Base-by-base conservation (phyloP, 2,888 invertebrate species). In the Epirrita christyi region DNA sequence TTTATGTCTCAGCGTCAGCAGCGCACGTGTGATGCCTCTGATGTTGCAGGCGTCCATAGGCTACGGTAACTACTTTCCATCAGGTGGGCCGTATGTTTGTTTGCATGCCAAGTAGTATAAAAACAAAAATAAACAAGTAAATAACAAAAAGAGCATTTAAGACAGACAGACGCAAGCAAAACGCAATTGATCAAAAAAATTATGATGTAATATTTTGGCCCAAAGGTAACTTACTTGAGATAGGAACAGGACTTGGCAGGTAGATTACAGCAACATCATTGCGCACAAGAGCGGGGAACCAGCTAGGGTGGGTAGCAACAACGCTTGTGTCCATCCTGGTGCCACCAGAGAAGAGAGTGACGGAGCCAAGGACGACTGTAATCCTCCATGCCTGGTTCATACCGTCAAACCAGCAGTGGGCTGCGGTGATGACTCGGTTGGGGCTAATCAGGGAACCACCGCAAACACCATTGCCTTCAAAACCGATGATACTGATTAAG, bases 371-470 rank as follows among this genome's bases (percentile, higher is more conserved):
- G 1, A 85, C 79, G 1, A 84, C 79, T 0, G 75, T 78, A 38
- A 83, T 50, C 5, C 64, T 63, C 71, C 74, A 75, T 0, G 68
- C 86, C 11, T 79, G 82, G 66, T 76, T 56, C 0, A 15, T 1
- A 0, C 86, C 86, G 13, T 86, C 86, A 27, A 45, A 70, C 83
- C 85, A 81, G 63, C 81, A 83, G 61, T 82, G 81, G 1, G 83
- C 81, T 27, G 83, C 82, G 0, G 81, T 81, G 9, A 77, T 27
- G 0, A 82, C 61, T n/a, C 68, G 64, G 45, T 59, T 60, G 0
- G 48, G 0, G 13, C 61, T 73, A 7, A 86, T 28, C 1, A 86
- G 66, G 0, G 80, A 72, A 28, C 72, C 85, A 3, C 86, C 86
- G 57, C 86, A 86, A 0, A 82, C 68, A 36, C 71, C 73, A 27